Evolutionary conservation across 1,140 invertebrate genomes (phyloP).

Genomic region (Drosophila suzukii): DNA sequence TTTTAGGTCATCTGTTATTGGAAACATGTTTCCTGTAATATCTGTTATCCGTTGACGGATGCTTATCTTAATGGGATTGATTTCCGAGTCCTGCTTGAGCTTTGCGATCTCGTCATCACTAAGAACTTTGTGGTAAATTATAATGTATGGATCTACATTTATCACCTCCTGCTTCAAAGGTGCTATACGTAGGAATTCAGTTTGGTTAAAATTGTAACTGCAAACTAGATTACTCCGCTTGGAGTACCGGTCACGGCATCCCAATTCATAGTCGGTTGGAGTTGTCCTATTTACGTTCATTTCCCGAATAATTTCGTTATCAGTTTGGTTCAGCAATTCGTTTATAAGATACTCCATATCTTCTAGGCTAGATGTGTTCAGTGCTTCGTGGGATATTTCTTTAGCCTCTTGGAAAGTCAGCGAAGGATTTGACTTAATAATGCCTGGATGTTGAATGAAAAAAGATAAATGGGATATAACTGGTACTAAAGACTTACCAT

Average conservation of each 20-base stretch:
- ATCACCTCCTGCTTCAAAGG: constrained; percentile 96
- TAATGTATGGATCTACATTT: constrained; percentile 92
- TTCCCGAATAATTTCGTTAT: constrained; percentile 16
- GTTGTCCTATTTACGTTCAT: not conserved
- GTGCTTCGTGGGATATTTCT: not conserved
- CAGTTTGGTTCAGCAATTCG: constrained; percentile 11
- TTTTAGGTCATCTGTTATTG: constrained; percentile 87
- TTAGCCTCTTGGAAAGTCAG: not conserved
- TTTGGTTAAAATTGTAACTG: constrained; percentile 89
- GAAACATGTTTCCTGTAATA: constrained; percentile 87
- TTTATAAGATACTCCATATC: constrained; percentile 1
- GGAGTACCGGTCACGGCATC: constrained; percentile 94
- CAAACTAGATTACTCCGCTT: constrained; percentile 88
- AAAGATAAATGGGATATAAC: not conserved
- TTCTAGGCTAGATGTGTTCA: not conserved
- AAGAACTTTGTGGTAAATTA: constrained; percentile 95
- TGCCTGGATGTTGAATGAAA: not conserved
- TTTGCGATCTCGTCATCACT: constrained; percentile 94
- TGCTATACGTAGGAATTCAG: constrained; percentile 91
- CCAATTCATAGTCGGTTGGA: constrained; percentile 87
- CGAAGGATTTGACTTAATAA: constrained; percentile 1
- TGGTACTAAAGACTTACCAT: not conserved
- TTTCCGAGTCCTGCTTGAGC: constrained; percentile 91
- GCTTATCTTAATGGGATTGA: constrained; percentile 86
- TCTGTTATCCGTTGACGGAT: constrained; percentile 90